Evolutionary conservation across 2,888 invertebrate species (phyloP), one percentile per base, ranked within the genome.

Genomic region (Acheta domesticus): DNA sequence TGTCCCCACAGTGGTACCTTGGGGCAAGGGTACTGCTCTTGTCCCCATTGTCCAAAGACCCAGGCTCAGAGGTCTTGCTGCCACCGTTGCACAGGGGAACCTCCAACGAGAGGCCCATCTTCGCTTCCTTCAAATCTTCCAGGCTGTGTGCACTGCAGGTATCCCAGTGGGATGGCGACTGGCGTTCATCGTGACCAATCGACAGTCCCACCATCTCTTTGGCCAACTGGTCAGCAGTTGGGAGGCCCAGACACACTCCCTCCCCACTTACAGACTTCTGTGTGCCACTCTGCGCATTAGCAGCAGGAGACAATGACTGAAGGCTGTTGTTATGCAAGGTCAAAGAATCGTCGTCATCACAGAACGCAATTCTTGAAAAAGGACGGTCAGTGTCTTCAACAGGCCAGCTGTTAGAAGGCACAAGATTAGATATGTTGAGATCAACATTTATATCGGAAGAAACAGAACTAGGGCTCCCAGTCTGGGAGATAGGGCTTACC

Each of bases 1-100:
- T 93, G 80, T 93, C 94, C 83, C 92, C 92, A 84, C 92, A 92
- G 73, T 91, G 89, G 85, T 93, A 94, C 21, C 94, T 90, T 0
- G 92, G 90, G 2, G 91, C 90, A 8, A 92, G 88, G 1, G 91
- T 90, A 75, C 88, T 89, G 82, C 86, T 86, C 87, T 88, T 88
- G 76, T 74, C 50, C 16, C 48, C n/a, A 2, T 73, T 50, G 1
- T 73, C 73, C n/a, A n/a, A 21, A 12, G 20, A 20, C 48, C 11
- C 48, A 36, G 23, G 23, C 2, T 21, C 74, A 19, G 62, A 49
- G 12, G 48, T 36, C 36, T 20, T 19, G 1, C 77, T 74, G 12
- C 19, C 48, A 21, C 76, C 49, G 3, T 49, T 48, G 21, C 76
- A 19, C 36, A 19, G 12, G 11, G 49, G 48, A 49, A 48, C 76